A percentile compares a stretch with the other conserved stretches of the same genome.
Conservation (phyloP, 2,113 vertebrate genomes). For the Corythoichthys haematopterus region DNA sequence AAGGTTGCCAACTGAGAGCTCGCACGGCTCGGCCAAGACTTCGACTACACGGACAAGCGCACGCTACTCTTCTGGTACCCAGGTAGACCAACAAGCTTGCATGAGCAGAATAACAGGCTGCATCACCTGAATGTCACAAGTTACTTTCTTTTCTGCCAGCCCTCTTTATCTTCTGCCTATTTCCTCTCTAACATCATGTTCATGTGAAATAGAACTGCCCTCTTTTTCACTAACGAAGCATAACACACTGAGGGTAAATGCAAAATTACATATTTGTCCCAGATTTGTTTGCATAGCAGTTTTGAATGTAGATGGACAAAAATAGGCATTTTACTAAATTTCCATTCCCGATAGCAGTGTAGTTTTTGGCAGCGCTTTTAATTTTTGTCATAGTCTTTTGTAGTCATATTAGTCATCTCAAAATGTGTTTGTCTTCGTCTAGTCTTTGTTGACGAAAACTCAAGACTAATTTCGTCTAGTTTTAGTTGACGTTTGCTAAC, state of each 20-base stretch:
- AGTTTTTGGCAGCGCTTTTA: no score
- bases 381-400: no score
- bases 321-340: neutral
- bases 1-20: constrained; percentile 88
- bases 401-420: no score
- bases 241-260: constrained; percentile 31
- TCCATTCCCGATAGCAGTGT: neutral
- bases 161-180: constrained; percentile 48
- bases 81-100: constrained; percentile 76
- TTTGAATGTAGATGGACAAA: neutral
- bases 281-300: neutral
- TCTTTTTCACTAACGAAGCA: constrained; percentile 35
- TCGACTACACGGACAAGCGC: constrained; percentile 92
- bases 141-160: constrained; percentile 41
- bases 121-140: constrained; percentile 52
- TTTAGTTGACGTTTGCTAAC: no score
- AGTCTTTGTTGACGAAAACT: no score
- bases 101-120: constrained; percentile 12
- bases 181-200: constrained; percentile 57
- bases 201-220: constrained; percentile 44
- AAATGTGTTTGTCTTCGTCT: no score
- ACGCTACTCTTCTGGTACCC: constrained; percentile 96
- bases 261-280: constrained; percentile 8
- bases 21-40: constrained; percentile 91
- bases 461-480: no score